A percentile compares a stretch with the other conserved stretches of the same genome.
These are phyloP conservation scores for Triplophysa tibetana DNA, from an alignment of 2,113 vertebrate species.

Conservation along the genomic window DNA sequence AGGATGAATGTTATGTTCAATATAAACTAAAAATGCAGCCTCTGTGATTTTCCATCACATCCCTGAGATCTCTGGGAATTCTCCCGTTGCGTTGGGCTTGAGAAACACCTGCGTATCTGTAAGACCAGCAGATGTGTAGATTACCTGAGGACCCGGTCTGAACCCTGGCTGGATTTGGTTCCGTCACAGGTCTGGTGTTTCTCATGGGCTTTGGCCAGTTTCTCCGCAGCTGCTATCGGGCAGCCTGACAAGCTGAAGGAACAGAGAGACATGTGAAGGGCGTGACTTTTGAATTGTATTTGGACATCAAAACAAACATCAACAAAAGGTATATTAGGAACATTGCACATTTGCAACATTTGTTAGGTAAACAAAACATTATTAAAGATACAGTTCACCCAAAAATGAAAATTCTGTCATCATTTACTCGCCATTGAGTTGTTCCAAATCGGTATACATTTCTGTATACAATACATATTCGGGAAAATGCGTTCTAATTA, in stretches of 20 bases:
- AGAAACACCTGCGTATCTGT: no score
- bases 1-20: background rate
- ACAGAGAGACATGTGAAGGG: background rate
- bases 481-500: no score
- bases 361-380: no score
- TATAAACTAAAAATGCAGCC: background rate
- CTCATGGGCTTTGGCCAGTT: conserved; percentile 97
- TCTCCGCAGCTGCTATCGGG: conserved; percentile 97
- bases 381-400: no score
- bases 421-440: no score
- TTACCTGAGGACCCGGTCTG: conserved; percentile 97
- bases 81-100: background rate
- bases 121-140: background rate
- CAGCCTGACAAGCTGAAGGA: conserved; percentile 93
- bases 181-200: conserved; percentile 94
- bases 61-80: background rate
- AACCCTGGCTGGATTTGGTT: conserved; percentile 93
- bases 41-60: background rate
- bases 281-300: background rate
- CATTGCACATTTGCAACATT: no score
- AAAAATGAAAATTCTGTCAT: no score
- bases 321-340: no score
- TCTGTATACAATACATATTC: no score
- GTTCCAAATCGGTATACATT: no score
- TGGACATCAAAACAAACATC: no score